Conservation (phyloP, 2,797 vertebrate species). For the Catharus ustulatus region DNA sequence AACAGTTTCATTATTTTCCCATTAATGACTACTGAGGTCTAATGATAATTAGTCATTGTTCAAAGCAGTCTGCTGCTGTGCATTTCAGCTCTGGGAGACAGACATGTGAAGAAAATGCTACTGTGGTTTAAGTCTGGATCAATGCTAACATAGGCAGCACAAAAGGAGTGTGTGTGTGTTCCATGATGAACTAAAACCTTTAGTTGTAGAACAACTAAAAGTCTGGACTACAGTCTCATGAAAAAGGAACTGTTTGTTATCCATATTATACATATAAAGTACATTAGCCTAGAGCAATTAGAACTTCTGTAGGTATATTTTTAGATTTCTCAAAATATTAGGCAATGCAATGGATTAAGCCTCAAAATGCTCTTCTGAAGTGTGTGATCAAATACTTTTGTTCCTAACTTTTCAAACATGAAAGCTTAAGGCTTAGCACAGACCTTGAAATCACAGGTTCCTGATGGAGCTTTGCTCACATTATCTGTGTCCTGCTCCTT, state of each 20-base stretch:
- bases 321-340: not conserved
- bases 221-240: not conserved
- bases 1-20: not conserved
- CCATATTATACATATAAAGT: not conserved
- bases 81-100: not conserved
- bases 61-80: not conserved
- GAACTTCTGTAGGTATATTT: not conserved
- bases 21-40: not conserved
- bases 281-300: not conserved
- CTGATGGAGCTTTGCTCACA: not conserved
- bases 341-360: not conserved
- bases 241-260: not conserved
- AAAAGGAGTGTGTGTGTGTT: not conserved
- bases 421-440: not conserved
- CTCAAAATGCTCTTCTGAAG: constrained; percentile 8
- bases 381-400: not conserved
- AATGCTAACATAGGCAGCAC: not conserved
- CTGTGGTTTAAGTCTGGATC: not conserved
- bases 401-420: not conserved
- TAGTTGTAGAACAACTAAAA: not conserved
- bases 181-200: not conserved
- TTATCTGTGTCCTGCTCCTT: not conserved
- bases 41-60: not conserved
- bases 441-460: not conserved
- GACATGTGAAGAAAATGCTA: not conserved